Percentiles rank a stretch among this genome's conserved stretches.
Conservation (phyloP, 2,113 vertebrate genomes). For the Cinclus cinclus region DNA sequence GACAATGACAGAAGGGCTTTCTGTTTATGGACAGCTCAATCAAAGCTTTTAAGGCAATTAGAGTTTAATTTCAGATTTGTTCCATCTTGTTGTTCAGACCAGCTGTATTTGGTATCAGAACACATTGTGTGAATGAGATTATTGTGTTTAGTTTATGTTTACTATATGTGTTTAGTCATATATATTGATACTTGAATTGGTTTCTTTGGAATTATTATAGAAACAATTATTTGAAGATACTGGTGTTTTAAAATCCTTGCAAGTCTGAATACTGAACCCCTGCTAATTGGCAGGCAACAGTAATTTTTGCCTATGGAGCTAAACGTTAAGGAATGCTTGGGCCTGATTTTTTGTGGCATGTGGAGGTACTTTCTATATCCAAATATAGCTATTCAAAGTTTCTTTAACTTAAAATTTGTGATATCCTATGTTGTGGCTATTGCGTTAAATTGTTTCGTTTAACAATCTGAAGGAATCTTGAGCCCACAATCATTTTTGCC, state of each 20-base stretch:
- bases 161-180: not conserved
- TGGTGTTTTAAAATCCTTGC: not conserved
- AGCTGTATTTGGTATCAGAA: not conserved
- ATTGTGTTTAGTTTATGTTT: not conserved
- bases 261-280: not conserved
- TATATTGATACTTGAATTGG: not conserved
- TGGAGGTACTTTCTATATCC: not conserved
- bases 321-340: not conserved
- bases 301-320: not conserved
- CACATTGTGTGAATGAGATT: not conserved
- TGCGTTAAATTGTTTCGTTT: not conserved
- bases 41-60: not conserved
- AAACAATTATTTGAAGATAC: not conserved
- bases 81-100: not conserved
- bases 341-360: not conserved
- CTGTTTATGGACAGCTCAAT: not conserved
- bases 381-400: not conserved
- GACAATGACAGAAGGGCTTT: not conserved
- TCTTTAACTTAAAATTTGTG: not conserved
- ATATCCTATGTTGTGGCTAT: not conserved
- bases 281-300: not conserved
- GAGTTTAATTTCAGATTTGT: not conserved
- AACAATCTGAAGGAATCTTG: not conserved
- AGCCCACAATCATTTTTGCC: not conserved
- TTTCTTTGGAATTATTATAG: not conserved